Percentiles rank a stretch among this genome's conserved stretches.
These are phyloP conservation scores for Montipora foliosa DNA, from an alignment of 64 coral and sea anemone genomes.

Conservation along the genomic window DNA sequence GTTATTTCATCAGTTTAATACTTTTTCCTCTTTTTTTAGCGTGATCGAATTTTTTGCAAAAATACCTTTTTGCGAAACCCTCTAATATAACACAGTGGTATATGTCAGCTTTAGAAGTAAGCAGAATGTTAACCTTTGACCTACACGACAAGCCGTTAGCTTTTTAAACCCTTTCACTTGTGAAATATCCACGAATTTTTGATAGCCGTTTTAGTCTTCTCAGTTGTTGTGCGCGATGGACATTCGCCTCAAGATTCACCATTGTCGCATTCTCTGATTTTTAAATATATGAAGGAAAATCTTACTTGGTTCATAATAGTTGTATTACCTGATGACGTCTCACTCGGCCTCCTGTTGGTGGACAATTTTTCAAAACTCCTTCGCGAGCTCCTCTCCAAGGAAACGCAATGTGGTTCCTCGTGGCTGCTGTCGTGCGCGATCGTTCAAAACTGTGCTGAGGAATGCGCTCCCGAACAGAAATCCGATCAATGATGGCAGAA, in stretches of 20 bases:
- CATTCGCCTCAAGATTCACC: too few species aligned
- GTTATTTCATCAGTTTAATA: too few species aligned
- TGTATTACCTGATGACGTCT: conserved; percentile 86
- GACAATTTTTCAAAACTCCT: conserved; percentile 91
- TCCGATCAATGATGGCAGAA: background rate
- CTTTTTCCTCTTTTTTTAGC: too few species aligned
- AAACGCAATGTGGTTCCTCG: conserved; percentile 88
- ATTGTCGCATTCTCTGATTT: background rate
- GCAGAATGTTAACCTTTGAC: too few species aligned
- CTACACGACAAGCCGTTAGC: too few species aligned
- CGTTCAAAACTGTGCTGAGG: conserved; percentile 68
- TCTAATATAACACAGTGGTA: too few species aligned
- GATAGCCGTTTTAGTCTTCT: background rate
- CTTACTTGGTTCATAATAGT: background rate
- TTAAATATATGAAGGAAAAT: background rate
- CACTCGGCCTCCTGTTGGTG: conserved; percentile 78
- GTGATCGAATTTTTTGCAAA: too few species aligned
- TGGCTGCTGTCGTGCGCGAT: conserved; percentile 56
- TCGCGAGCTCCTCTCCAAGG: conserved; percentile 87
- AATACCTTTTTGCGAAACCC: too few species aligned
- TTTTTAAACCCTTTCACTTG: too few species aligned
- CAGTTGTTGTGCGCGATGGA: background rate
- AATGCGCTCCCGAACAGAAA: conserved; percentile 21
- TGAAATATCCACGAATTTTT: too few species aligned
- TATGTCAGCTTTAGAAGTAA: too few species aligned